Conservation (phyloP, 2,113 vertebrate species). For the Sardina pilchardus region DNA sequence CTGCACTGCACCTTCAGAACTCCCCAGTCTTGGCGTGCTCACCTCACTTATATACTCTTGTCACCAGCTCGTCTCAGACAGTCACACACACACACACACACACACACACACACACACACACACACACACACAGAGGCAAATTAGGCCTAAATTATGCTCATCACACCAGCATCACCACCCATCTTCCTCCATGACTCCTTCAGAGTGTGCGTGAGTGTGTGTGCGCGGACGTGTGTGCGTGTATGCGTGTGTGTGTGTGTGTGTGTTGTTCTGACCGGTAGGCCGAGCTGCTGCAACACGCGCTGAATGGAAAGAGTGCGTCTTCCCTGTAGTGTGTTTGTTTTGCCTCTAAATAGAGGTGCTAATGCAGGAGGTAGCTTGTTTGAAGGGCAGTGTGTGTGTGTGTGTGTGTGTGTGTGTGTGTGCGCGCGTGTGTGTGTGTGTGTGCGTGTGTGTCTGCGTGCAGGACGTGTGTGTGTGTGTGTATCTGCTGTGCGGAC, state of each 20-base stretch:
- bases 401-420: constrained; percentile 7
- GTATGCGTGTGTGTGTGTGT: background rate
- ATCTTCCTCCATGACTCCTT: background rate
- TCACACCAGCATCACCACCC: background rate
- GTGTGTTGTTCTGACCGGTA: constrained; percentile 40
- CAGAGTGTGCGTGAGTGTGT: too few relatives aligned
- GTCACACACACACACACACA: too few relatives aligned
- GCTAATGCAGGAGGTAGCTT: constrained; percentile 57
- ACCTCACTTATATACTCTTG: too few relatives aligned
- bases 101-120: too few relatives aligned
- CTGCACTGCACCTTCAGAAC: too few relatives aligned
- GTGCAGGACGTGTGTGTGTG: too few relatives aligned
- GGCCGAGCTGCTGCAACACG: constrained; percentile 35
- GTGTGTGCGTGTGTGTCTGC: too few relatives aligned
- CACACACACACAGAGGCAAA: background rate
- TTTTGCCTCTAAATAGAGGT: constrained; percentile 67
- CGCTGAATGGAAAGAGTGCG: constrained; percentile 52
- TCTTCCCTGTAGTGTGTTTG: constrained; percentile 56
- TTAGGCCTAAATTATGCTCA: background rate
- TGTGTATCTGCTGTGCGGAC: too few relatives aligned
- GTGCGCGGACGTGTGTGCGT: too few relatives aligned
- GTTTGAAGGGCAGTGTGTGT: constrained; percentile 56
- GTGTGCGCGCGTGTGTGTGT: too few relatives aligned
- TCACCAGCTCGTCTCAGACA: too few relatives aligned
- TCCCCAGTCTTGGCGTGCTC: too few relatives aligned